phyloP scores from a whole-genome alignment of 2,797 vertebrate species.

The Chelidonichthys spinosus region DNA sequence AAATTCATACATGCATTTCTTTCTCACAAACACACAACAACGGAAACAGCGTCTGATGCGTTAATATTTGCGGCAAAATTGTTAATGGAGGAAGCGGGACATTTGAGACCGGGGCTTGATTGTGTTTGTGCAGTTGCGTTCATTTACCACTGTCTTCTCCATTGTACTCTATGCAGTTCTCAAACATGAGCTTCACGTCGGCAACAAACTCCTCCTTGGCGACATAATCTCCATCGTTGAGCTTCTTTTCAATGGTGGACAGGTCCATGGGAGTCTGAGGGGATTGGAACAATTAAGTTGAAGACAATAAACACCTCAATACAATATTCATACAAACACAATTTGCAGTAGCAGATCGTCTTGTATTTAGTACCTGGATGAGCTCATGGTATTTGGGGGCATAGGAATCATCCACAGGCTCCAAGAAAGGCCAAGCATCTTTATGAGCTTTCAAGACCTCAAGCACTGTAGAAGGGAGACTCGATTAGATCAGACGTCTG shows the following conservation, averaged over 20 bases:
- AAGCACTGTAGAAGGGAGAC: constrained; percentile 84
- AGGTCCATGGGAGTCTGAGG: constrained; percentile 97
- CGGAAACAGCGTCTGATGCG: constrained; percentile 14
- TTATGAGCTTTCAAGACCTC: constrained; percentile 96
- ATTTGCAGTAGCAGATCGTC: too few relatives aligned
- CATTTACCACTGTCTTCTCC: constrained; percentile 95
- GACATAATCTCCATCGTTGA: constrained; percentile 93
- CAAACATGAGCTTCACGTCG: constrained; percentile 98
- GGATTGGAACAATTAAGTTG: neutral
- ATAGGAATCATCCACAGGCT: constrained; percentile 97
- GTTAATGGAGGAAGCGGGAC: neutral
- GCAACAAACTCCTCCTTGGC: constrained; percentile 95
- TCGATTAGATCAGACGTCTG: constrained; percentile 8
- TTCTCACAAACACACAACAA: constrained; percentile 33
- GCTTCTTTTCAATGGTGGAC: constrained; percentile 96
- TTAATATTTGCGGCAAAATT: constrained; percentile 1
- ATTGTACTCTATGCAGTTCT: constrained; percentile 97
- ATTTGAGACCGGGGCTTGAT: neutral
- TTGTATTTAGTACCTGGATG: constrained; percentile 86
- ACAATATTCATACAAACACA: neutral
- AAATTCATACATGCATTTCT: constrained; percentile 32
- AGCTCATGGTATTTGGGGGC: constrained; percentile 98
- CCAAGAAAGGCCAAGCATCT: constrained; percentile 98
- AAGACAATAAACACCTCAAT: neutral
- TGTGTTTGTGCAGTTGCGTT: constrained; percentile 17